Base-by-base conservation (phyloP, 2,888 invertebrate genomes). In the Chrysolina americana region DNA sequence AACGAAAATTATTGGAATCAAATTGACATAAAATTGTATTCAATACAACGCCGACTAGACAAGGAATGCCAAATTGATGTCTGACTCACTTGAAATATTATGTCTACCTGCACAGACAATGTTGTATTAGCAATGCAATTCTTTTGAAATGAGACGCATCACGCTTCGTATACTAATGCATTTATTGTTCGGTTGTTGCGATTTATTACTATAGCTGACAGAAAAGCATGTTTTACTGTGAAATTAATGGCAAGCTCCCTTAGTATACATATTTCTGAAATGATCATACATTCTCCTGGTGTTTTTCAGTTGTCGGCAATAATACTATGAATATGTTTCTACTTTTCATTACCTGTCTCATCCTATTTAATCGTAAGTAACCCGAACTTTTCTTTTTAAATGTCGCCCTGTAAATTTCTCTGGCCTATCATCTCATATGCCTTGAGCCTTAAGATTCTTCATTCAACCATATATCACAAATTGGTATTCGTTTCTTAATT, bases 61-160 rank as follows among this genome's bases (percentile, higher is more conserved):
- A 56, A 56, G 17, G 53, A 11, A 56, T 23, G 21, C 23, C 53
- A 47, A n/a, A 56, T 56, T 23, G 23, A 56, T 10, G 56, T 21
- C 56, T 56, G 56, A 19, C 17, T 56, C 56, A 56, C 56, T 23
- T 56, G 21, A 56, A 21, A 53, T 53, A 53, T 0, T 23, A 13
- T 23, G 56, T 56, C 56, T 56, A 56, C 56, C 56, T 56, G 56
- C 21, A 8, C 53, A 56, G 53, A 56, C 53, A 23, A 56, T 56
- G 53, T 21, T 56, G 21, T 15, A 21, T 56, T 56, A 21, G 21
- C 23, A 56, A 19, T 56, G 53, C 56, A 19, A 56, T 56, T 56
- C 56, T 56, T 56, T 56, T 56, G 23, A 23, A 21, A 56, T 56
- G 56, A 56, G 56, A 56, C 56, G 23, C 56, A 21, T 13, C 21